Percentiles rank a stretch among this genome's conserved stretches.
phyloP scores from a whole-genome alignment of 1,140 invertebrate genomes.

The Formica exsecta region DNA sequence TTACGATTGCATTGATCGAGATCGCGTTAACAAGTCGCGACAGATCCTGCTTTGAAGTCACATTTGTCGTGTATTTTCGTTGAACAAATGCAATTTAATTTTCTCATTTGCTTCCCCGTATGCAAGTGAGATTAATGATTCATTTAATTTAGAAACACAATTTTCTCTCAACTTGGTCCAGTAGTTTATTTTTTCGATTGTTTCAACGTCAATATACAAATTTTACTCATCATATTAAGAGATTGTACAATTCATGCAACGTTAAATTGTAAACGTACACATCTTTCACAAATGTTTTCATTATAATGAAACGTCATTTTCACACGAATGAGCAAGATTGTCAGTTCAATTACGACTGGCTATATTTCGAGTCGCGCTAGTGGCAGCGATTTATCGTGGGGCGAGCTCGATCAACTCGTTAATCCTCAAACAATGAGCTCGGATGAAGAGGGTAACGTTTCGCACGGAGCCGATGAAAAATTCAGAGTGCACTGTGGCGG shows the following conservation, averaged over 20 bases:
- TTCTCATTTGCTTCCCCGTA: not conserved
- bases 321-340: constrained; percentile 36
- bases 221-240: constrained; percentile 10
- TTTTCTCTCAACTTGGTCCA: not conserved
- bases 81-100: constrained; percentile 18
- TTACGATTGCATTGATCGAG: constrained; percentile 57
- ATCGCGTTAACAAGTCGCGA: constrained; percentile 54
- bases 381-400: constrained; percentile 46
- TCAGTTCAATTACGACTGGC: constrained; percentile 28
- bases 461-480: constrained; percentile 35
- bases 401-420: constrained; percentile 43
- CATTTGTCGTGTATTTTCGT: not conserved
- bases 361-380: constrained; percentile 24
- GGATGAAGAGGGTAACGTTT: constrained; percentile 36
- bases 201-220: not conserved
- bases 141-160: not conserved
- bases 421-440: constrained; percentile 54
- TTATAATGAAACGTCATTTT: constrained; percentile 48
- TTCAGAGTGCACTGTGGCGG: constrained; percentile 11
- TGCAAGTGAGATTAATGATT: not conserved
- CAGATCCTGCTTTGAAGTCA: constrained; percentile 28
- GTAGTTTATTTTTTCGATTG: constrained; percentile 11
- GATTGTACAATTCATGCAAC: not conserved
- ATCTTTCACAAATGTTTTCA: constrained; percentile 28
- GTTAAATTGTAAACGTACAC: constrained; percentile 20